These are phyloP conservation scores for Heliopora coerulea DNA, from an alignment of 92 coral and sea anemone genomes.

Conservation along the genomic window DNA sequence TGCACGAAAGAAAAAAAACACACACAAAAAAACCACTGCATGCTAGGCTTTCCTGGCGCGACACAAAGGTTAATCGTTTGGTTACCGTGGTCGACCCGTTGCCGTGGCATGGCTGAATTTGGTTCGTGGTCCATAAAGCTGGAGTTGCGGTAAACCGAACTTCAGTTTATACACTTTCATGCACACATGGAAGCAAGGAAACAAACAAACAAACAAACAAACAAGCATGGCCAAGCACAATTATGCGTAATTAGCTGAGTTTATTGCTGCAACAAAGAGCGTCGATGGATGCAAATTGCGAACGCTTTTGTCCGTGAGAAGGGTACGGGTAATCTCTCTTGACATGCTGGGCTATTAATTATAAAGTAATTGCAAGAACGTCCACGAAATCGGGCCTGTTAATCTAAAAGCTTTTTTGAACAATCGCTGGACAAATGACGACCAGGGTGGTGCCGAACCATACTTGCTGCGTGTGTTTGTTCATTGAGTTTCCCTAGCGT, in stretches of 20 bases:
- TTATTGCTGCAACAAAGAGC: neutral
- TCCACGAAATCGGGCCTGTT: conserved; percentile 9
- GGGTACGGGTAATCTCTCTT: conserved; percentile 6
- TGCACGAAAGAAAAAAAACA: too few species aligned
- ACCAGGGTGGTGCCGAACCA: neutral
- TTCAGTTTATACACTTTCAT: too few species aligned
- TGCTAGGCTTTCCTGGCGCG: too few species aligned
- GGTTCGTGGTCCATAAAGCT: too few species aligned
- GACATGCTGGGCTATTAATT: conserved; percentile 33
- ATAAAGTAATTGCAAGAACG: conserved; percentile 33
- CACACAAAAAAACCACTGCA: too few species aligned
- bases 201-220: too few species aligned
- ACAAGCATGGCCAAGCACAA: neutral
- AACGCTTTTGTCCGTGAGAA: conserved; percentile 5
- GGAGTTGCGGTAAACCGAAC: too few species aligned
- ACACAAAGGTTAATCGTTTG: too few species aligned
- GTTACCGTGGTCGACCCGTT: too few species aligned
- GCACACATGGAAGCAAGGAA: too few species aligned
- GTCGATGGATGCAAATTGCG: conserved; percentile 2
- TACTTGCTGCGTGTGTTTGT: conserved; percentile 32
- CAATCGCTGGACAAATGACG: conserved; percentile 31
- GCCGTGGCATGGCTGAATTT: too few species aligned
- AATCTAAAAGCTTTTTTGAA: neutral
- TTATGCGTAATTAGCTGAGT: neutral
- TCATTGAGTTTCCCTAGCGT: neutral